Conservation (phyloP, 2,888 invertebrate species). For the Cephus sareptanus region DNA sequence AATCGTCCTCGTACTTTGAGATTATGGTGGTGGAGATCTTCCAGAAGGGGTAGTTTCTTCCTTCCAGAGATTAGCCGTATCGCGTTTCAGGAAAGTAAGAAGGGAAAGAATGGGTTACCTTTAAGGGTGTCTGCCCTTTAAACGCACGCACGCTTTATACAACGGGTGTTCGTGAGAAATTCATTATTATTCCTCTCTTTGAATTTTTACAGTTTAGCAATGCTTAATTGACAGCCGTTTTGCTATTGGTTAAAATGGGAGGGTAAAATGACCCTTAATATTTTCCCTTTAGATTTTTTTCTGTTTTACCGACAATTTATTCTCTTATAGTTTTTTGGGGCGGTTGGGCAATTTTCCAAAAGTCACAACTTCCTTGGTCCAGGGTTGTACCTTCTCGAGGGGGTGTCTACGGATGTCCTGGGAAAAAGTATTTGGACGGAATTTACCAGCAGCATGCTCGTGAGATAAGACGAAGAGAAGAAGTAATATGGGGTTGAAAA, state of each 20-base stretch:
- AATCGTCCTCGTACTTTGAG: not conserved
- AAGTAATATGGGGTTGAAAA: not conserved
- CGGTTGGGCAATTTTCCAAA: not conserved
- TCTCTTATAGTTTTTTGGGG: not conserved
- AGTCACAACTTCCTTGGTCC: not conserved
- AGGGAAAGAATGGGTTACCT: not conserved
- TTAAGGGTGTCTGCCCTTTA: not conserved
- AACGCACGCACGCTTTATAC: not conserved
- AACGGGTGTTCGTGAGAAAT: not conserved
- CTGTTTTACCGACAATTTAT: not conserved
- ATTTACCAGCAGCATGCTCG: not conserved
- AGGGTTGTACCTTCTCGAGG: not conserved
- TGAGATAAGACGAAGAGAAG: not conserved
- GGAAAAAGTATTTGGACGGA: not conserved
- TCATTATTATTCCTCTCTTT: not conserved
- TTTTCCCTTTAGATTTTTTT: not conserved
- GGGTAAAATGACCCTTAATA: not conserved
- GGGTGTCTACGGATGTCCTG: not conserved
- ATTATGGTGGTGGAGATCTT: not conserved
- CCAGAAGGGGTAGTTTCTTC: not conserved
- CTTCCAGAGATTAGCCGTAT: not conserved
- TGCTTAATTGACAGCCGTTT: not conserved
- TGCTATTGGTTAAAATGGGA: not conserved
- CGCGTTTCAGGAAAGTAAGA: not conserved
- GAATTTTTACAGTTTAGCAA: not conserved